Conservation (phyloP, 2,888 invertebrate species). For the Clusia tigrina region DNA sequence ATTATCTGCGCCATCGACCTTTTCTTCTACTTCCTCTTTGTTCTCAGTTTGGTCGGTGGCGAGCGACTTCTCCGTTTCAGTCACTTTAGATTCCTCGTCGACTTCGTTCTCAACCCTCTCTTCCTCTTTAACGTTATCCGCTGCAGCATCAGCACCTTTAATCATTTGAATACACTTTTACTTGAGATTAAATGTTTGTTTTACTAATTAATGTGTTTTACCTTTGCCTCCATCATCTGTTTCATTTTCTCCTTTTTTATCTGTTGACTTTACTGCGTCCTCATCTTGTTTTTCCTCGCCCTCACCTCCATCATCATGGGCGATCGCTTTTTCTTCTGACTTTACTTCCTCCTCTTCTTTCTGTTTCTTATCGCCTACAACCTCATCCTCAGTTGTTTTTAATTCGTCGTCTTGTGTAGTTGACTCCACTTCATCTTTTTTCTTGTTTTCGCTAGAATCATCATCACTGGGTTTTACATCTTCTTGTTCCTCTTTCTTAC, state of each 20-base stretch:
- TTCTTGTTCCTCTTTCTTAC: slow-evolving; percentile 10
- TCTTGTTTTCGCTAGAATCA: slow-evolving; percentile 8
- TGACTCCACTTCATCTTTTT: slow-evolving; percentile 15
- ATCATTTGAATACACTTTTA: not conserved
- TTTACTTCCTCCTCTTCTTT: slow-evolving; percentile 24
- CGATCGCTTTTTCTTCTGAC: slow-evolving; percentile 24
- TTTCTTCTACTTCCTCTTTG: not conserved
- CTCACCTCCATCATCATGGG: no score
- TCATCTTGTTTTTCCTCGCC: slow-evolving; percentile 14
- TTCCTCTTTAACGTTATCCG: no score
- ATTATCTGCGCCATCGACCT: not conserved
- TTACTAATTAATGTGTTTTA: slow-evolving; percentile 12
- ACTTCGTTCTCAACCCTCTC: slow-evolving; percentile 7
- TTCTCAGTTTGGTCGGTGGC: not conserved
- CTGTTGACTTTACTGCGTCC: slow-evolving; percentile 14
- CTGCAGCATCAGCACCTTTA: no score
- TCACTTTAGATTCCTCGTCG: not conserved
- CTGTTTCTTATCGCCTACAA: slow-evolving; percentile 19
- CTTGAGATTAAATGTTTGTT: not conserved
- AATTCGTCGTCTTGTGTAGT: not conserved
- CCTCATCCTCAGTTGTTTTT: slow-evolving; percentile 17
- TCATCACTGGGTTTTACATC: not conserved
- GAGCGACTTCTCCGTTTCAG: not conserved
- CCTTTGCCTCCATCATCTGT: slow-evolving; percentile 4
- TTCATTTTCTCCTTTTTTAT: slow-evolving; percentile 13